A percentile compares a stretch with the other conserved stretches of the same genome.
Evolutionary conservation across 2,113 vertebrate species (phyloP).

Genomic region (Tichodroma muraria): DNA sequence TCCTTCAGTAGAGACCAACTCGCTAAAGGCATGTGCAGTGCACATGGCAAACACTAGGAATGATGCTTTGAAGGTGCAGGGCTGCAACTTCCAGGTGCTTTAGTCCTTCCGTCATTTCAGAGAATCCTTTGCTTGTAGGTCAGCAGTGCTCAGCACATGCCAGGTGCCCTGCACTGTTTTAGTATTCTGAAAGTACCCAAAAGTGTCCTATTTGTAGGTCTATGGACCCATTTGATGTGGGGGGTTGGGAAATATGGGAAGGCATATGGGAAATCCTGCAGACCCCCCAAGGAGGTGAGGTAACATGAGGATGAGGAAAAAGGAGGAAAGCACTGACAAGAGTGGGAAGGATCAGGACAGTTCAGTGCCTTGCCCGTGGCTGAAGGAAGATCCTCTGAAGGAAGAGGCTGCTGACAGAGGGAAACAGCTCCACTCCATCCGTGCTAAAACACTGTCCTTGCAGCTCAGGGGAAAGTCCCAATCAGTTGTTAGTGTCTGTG

Average conservation of each 20-base stretch:
- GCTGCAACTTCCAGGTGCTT: neutral
- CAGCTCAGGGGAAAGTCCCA: neutral
- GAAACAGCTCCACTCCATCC: neutral
- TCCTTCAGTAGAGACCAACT: neutral
- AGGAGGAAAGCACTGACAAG: neutral
- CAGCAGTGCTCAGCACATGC: neutral
- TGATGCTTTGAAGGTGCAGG: neutral
- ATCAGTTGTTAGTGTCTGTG: neutral
- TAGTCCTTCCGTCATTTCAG: neutral
- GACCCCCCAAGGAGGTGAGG: neutral
- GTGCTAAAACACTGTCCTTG: neutral
- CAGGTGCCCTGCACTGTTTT: neutral
- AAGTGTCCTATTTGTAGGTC: neutral
- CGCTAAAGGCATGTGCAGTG: accelerated
- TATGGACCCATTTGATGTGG: neutral
- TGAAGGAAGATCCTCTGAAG: neutral
- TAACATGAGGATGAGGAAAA: neutral
- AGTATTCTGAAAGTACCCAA: neutral
- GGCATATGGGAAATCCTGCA: neutral
- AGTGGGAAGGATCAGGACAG: neutral
- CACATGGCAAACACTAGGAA: neutral
- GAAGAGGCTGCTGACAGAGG: neutral
- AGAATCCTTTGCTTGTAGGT: neutral
- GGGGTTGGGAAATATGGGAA: too few species aligned
- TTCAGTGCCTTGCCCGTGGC: accelerated